Base-by-base conservation (phyloP, 2,888 invertebrate genomes). In the Callinectes sapidus region DNA sequence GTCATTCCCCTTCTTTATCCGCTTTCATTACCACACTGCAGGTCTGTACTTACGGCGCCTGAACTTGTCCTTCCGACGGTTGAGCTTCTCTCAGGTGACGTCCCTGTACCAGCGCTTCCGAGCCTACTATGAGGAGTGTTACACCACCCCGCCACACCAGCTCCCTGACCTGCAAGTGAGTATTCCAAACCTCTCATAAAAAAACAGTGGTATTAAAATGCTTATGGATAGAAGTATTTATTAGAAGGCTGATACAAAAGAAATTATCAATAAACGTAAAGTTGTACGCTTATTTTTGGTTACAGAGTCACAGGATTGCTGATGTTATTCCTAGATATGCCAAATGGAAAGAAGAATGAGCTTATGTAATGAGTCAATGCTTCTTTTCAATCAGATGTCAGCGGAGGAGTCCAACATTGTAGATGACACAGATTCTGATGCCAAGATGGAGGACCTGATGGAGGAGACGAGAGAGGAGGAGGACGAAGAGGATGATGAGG, bases 71-170 rank as follows among this genome's bases (percentile, higher is more conserved):
- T 94, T 92, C 86, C 92, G 93, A 16, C 93, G 94, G n/a, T 77
- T 94, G 55, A 91, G 92, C 87, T 93, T 94, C 85, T 93, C 93
- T n/a, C 91, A 94, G 42, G 94, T 94, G 28, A 93, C 93, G 0
- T 92, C 93, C 28, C 87, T 94, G 87, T 93, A 94, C 90, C 90
- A 92, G 35, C 90, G 90, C n/a, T 94, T 93, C 55, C 89, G 87
- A n/a, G 55, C 91, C 32, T 94, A 94, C 88, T 94, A 92, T 81
- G 90, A 92, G 61, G 91, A 91, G 42, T 94, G 94, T 16, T 94
- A 91, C 81, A 71, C 66, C 89, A 71, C 35, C 35, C 81, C 81
- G 16, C 81, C 89, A 6, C 42, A 54, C 71, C 89, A 39, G 10
- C 71, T 28, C 1, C 71, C 89, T 14, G 35, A 35, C 66, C 66